Percentiles rank a stretch among this genome's conserved stretches.
phyloP scores from a whole-genome alignment of 64 coral and sea anemone species.

The Porites lutea region DNA sequence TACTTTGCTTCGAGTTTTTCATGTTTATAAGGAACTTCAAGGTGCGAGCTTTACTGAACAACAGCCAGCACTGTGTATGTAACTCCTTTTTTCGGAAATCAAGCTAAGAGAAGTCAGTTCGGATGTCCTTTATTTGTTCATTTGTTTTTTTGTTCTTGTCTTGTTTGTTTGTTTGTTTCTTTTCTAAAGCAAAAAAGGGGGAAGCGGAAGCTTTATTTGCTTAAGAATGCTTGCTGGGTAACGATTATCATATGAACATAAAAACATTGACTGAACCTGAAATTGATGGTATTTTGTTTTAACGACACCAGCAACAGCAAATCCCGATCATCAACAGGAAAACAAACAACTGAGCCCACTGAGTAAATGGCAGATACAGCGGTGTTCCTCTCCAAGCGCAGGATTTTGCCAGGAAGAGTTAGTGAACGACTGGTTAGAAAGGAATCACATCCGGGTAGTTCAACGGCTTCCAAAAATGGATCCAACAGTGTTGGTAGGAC shows the following conservation, averaged over 20 bases:
- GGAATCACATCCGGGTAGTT: slow-evolving; percentile 69
- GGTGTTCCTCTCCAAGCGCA: not conserved
- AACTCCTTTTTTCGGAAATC: too few species aligned
- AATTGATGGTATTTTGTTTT: not conserved
- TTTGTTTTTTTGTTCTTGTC: too few species aligned
- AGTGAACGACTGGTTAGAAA: slow-evolving; percentile 81
- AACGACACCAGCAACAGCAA: not conserved
- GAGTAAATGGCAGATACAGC: slow-evolving; percentile 78
- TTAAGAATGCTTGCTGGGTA: too few species aligned
- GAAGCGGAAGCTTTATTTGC: too few species aligned
- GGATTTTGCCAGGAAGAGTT: slow-evolving; percentile 43
- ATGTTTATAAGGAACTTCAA: too few species aligned
- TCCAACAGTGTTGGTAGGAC: slow-evolving; percentile 72
- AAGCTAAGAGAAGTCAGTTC: too few species aligned
- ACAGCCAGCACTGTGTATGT: too few species aligned
- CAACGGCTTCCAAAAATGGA: slow-evolving; percentile 72
- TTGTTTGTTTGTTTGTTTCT: too few species aligned
- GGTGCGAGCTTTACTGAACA: too few species aligned
- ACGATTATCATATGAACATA: not conserved
- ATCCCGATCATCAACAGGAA: not conserved
- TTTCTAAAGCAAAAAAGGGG: too few species aligned
- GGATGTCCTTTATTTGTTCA: too few species aligned
- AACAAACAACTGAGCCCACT: slow-evolving; percentile 35
- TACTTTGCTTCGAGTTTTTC: too few species aligned
- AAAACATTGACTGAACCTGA: not conserved